Base-by-base conservation (phyloP, 2,888 invertebrate species). In the Drosophila testacea region DNA sequence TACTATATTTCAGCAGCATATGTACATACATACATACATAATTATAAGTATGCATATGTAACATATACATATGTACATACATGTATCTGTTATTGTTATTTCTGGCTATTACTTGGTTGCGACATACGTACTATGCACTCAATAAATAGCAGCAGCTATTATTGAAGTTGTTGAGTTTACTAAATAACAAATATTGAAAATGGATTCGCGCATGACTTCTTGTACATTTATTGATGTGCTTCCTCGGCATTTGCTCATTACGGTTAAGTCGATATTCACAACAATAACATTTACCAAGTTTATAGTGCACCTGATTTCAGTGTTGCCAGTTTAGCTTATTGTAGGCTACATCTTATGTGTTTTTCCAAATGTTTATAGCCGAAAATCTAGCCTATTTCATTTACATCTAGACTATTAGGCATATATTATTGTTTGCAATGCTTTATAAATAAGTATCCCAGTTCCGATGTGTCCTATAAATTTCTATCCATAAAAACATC, bases 211-310 rank as follows among this genome's bases (percentile, higher is more conserved):
- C 30, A 55, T 61, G 38, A 30, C 47, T 66, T 56, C 67, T 75
- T 77, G 63, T 76, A 16, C 66, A 71, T 22, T 76, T 77, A 72
- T 77, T 76, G 71, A 76, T 7, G 39, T 6, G 10, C 34, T 10
- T 10, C 13, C 13, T 39, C 13, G 39, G 39, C 39, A n/a, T 11
- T 4, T 36, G 34, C 34, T 36, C 76, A 70, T 70, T 62, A 41
- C 60, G 48, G 52, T 52, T 64, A 44, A 54, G 48, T 16, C 42
- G 44, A 28, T 44, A 44, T n/a, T 22, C 47, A n/a, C 28, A 46
- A 13, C 48, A 44, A 13, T 48, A 44, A 16, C 22, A 22, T 22
- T 22, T 22, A 22, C 22, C 22, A 22, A 22, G 22, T 22, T 22
- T 22, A 22, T 22, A 22, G 3, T 22, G 22, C 22, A 22, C 22